These are phyloP conservation scores for Pogonocichla stellata DNA, from an alignment of 2,113 vertebrate species.

Conservation along the genomic window DNA sequence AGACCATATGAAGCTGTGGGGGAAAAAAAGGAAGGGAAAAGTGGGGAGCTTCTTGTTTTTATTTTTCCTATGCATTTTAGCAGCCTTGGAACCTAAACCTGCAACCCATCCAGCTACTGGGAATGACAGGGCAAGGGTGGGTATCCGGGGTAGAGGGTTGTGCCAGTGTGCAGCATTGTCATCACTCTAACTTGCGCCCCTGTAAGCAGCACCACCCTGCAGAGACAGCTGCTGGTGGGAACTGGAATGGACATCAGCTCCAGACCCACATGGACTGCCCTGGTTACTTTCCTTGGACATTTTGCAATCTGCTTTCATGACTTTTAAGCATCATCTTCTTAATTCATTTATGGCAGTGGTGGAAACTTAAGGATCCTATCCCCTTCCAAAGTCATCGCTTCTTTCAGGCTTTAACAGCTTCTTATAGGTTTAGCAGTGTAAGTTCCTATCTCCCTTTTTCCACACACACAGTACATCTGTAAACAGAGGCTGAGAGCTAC, in stretches of 20 bases:
- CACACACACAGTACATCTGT: not conserved
- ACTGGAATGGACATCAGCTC: not conserved
- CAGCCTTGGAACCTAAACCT: not conserved
- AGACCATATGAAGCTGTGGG: not conserved
- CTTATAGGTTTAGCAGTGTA: not conserved
- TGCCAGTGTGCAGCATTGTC: not conserved
- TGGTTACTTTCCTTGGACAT: not conserved
- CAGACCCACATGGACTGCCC: rapidly evolving
- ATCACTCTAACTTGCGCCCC: not conserved
- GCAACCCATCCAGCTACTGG: not conserved
- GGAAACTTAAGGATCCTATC: not conserved
- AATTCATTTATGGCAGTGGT: not conserved
- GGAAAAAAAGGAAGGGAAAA: not conserved
- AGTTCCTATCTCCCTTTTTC: not conserved
- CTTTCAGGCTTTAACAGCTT: not conserved
- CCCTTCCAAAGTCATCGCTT: not conserved
- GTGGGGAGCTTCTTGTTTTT: not conserved
- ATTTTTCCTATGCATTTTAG: not conserved
- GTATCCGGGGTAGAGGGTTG: not conserved
- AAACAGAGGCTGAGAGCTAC: not conserved
- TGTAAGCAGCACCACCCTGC: not conserved
- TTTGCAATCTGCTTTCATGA: not conserved
- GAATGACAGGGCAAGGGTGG: not conserved
- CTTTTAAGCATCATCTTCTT: not conserved
- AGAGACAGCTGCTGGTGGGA: not conserved